A percentile compares a stretch with the other conserved stretches of the same genome.
Conservation (phyloP, 2,113 vertebrate genomes). For the Psilopsiagon aymara region DNA sequence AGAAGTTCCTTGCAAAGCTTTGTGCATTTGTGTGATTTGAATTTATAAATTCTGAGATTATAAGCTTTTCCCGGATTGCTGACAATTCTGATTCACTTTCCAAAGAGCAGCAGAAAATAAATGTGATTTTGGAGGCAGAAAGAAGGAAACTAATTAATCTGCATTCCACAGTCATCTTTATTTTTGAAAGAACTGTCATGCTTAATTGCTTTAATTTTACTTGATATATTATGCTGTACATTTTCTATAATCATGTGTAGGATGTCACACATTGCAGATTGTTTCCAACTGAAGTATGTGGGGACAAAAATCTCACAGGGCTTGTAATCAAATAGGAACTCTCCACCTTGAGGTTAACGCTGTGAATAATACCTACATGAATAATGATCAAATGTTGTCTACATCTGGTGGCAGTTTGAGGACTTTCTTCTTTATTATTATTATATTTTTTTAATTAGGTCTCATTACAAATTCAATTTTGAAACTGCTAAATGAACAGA, state of each 20-base stretch:
- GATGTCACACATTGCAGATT: constrained; percentile 52
- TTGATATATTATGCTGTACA: constrained; percentile 49
- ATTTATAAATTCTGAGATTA: constrained; percentile 63
- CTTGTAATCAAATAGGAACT: constrained; percentile 49
- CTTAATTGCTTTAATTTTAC: constrained; percentile 56
- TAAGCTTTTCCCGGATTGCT: constrained; percentile 52
- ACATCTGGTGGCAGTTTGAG: constrained; percentile 36
- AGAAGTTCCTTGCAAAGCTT: constrained; percentile 48
- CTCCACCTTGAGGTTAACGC: constrained; percentile 45
- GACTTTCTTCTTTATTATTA: neutral
- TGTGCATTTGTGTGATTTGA: constrained; percentile 74
- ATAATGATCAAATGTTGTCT: constrained; percentile 48
- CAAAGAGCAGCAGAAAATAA: constrained; percentile 54
- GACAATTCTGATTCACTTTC: constrained; percentile 50
- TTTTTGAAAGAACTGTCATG: constrained; percentile 36
- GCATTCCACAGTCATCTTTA: constrained; percentile 22
- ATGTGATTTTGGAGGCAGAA: constrained; percentile 46
- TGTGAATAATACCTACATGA: constrained; percentile 37
- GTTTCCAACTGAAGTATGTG: constrained; percentile 57
- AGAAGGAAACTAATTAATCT: constrained; percentile 63
- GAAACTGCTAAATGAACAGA: neutral
- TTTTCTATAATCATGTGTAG: constrained; percentile 52
- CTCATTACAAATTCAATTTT: neutral
- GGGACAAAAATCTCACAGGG: constrained; percentile 33
- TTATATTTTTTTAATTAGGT: neutral